phyloP scores from a whole-genome alignment of 1,140 invertebrate species.

The Drosophila carrolli region DNA sequence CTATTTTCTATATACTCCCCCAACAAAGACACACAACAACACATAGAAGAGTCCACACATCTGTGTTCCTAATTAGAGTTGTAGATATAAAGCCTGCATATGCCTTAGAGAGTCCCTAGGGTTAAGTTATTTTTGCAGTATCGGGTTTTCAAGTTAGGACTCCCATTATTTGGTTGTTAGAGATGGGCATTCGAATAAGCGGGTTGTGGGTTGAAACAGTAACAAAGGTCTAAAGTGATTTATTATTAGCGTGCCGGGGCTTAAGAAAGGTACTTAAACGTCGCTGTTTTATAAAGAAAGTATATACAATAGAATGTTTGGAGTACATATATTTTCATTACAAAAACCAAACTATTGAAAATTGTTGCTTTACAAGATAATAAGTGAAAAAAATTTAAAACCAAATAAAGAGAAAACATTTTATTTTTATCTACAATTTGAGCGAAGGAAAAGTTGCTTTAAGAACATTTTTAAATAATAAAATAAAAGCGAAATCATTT shows the following conservation, averaged over 20 bases:
- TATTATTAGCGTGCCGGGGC: constrained; percentile 2
- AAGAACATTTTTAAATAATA: constrained; percentile 63
- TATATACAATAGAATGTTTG: constrained; percentile 9
- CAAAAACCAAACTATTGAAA: constrained; percentile 22
- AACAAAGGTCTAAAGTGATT: constrained; percentile 27
- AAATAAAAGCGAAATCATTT: constrained; percentile 66
- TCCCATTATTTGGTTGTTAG: constrained; percentile 10
- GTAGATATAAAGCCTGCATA: constrained; percentile 32
- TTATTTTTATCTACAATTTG: constrained; percentile 55
- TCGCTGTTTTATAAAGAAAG: constrained; percentile 35
- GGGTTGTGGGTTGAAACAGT: constrained; percentile 45
- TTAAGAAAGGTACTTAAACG: constrained; percentile 11
- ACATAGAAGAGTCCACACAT: constrained; percentile 41
- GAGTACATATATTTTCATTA: constrained; percentile 40
- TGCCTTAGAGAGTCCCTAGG: constrained; percentile 48
- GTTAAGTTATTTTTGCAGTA: constrained; percentile 27
- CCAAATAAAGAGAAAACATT: constrained; percentile 18
- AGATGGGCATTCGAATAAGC: constrained; percentile 20
- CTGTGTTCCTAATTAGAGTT: constrained; percentile 65
- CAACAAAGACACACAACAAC: constrained; percentile 23
- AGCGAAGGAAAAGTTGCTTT: constrained; percentile 25
- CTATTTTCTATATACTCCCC: constrained; percentile 18
- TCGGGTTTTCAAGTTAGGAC: constrained; percentile 4
- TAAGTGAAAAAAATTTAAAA: constrained; percentile 6
- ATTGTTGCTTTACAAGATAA: constrained; percentile 38